Evolutionary conservation across 1,140 invertebrate genomes (phyloP), one percentile per base, ranked within the genome.

Genomic region (Bombus haemorrhoidalis): DNA sequence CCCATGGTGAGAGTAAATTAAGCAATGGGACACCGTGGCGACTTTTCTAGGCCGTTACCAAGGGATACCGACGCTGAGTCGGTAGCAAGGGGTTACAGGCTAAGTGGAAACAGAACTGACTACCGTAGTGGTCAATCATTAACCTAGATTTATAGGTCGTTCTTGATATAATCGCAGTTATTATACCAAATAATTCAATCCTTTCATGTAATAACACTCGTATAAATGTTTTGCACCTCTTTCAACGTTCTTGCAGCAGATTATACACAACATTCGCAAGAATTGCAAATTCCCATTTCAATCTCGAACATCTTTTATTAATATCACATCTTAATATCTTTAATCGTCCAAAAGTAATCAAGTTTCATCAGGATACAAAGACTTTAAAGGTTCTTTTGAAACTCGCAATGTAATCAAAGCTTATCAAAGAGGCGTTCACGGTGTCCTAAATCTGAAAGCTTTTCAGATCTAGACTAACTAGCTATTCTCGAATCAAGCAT

Each of bases 11-110:
- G 69, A 57, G n/a, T 90, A 41, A 76, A 87, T 87, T 87, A 71
- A 87, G 78, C 72, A 87, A 90, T 83, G 87, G 86, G 89, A 91
- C 90, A 87, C 41, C 71, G 73, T 87, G 89, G 83, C 89, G 90
- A 82, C 89, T 79, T 59, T 53, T 75, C 39, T 69, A 83, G 84
- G 77, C 73, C 83, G 87, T 86, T 76, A 83, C 87, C 69, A 87
- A 62, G 90, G 81, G 80, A 81, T 66, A 59, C 28, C 66, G 12
- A 32, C 59, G 37, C 73, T 39, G 15, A 41, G 76, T 57, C 62
- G 41, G 5, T 32, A 66, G 34, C 28, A 28, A 34, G 57, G 83
- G 83, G 78, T 71, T 85, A 57, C 79, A 71, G 43, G 43, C 64
- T 81, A 88, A 90, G 57, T 69, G 41, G 71, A 68, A 76, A n/a